phyloP scores from a whole-genome alignment of 53 echinoderm and acorn worm species.

The Paracentrotus lividus region DNA sequence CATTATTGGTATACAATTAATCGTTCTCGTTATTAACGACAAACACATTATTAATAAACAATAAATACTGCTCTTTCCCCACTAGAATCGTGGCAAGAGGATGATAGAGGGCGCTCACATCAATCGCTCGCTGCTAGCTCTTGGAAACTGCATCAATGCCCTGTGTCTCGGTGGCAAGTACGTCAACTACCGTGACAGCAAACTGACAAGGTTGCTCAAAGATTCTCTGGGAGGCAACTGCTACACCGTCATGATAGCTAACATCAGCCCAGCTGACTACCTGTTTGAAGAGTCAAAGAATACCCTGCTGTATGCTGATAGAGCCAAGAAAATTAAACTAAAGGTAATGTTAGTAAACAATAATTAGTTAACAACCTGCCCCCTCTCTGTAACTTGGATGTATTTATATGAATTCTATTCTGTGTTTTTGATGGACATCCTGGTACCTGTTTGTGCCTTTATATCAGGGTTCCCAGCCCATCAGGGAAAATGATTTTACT shows the following conservation, averaged over 20 bases:
- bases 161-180: constrained; percentile 96
- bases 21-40: too few species aligned
- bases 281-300: constrained; percentile 98
- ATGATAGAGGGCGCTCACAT: constrained; percentile 99
- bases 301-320: constrained; percentile 96
- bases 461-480: too few species aligned
- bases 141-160: constrained; percentile 99
- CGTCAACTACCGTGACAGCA: constrained; percentile 99
- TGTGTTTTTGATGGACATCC: neutral
- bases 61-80: too few species aligned
- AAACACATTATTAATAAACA: too few species aligned
- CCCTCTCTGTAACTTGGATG: too few species aligned
- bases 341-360: too few species aligned
- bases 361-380: too few species aligned
- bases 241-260: constrained; percentile 98
- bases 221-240: constrained; percentile 98
- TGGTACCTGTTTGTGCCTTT: neutral
- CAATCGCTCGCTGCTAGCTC: constrained; percentile 96
- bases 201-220: constrained; percentile 93
- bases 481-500: too few species aligned
- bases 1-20: too few species aligned
- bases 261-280: constrained; percentile 93
- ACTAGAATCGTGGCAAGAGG: constrained; percentile 97
- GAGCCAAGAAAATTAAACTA: constrained; percentile 98
- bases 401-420: neutral